phyloP scores from a whole-genome alignment of 2,113 vertebrate species.

The Brachionichthys hirsutus region DNA sequence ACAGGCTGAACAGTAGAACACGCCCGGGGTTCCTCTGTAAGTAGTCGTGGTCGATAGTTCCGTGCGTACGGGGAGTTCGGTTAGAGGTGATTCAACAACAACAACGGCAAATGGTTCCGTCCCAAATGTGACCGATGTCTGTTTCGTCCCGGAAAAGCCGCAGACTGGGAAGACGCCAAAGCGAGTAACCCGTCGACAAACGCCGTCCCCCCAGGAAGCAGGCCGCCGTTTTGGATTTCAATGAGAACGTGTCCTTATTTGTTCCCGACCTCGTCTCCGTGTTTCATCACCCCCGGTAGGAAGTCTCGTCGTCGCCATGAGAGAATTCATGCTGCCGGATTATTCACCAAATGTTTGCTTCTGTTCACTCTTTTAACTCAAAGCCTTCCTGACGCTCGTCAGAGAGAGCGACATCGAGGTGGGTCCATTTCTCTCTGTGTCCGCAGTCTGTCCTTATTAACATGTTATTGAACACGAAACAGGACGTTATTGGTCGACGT shows the following conservation, averaged over 20 bases:
- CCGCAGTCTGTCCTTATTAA: no score
- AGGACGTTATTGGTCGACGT: no score
- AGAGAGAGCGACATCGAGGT: constrained; percentile 8
- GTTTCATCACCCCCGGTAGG: constrained; percentile 61
- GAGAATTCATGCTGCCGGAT: background rate
- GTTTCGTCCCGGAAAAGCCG: no score
- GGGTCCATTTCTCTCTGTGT: background rate
- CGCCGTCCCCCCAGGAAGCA: background rate
- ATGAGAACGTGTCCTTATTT: constrained; percentile 34
- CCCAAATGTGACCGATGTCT: no score
- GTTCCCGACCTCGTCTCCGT: constrained; percentile 40
- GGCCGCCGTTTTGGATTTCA: constrained; percentile 39
- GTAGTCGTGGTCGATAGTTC: constrained; percentile 14
- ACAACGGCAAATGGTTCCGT: no score
- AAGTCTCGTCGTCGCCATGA: background rate
- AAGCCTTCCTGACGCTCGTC: constrained; percentile 26
- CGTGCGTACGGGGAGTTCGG: no score
- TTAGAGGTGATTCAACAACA: no score
- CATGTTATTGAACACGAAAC: no score
- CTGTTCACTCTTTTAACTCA: background rate
- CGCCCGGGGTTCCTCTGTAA: background rate
- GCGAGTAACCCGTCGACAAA: accelerated
- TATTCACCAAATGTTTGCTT: background rate
- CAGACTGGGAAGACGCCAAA: accelerated
- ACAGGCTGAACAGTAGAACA: background rate